phyloP scores from a whole-genome alignment of 2,113 vertebrate genomes.

The Okapia johnstoni region DNA sequence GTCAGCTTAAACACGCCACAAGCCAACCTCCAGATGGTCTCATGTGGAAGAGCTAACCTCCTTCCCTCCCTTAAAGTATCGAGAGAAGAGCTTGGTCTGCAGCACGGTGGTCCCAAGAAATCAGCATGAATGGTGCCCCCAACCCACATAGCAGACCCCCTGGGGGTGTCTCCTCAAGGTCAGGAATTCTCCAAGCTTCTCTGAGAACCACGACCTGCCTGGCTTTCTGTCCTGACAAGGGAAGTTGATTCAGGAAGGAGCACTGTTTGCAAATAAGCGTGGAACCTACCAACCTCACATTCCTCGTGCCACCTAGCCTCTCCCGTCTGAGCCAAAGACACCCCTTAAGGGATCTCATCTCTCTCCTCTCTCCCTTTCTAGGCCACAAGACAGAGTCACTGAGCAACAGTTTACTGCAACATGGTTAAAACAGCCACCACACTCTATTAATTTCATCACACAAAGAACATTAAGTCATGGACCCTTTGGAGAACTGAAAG shows the following conservation, averaged over 20 bases:
- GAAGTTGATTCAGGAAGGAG: not conserved
- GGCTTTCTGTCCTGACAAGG: not conserved
- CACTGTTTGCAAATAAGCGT: not conserved
- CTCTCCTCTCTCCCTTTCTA: not conserved
- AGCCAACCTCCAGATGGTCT: not conserved
- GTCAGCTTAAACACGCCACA: fast-evolving
- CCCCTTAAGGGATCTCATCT: not conserved
- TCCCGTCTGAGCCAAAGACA: not conserved
- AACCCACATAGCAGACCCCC: not conserved
- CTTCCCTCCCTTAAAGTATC: not conserved
- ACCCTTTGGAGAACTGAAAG: not conserved
- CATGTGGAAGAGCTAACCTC: not conserved
- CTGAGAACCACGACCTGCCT: not conserved
- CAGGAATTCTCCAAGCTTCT: not conserved
- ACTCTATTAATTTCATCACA: not conserved
- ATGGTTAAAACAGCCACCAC: not conserved
- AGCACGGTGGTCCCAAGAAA: not conserved
- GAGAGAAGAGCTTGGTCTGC: not conserved
- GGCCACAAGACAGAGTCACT: not conserved
- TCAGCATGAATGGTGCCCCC: not conserved
- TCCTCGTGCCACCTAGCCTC: not conserved
- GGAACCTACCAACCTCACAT: not conserved
- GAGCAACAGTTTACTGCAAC: constrained; percentile 13
- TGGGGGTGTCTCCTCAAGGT: not conserved
- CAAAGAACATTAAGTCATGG: not conserved